These are phyloP conservation scores for Ips typographus DNA, from an alignment of 1,140 invertebrate species.

Conservation along the genomic window DNA sequence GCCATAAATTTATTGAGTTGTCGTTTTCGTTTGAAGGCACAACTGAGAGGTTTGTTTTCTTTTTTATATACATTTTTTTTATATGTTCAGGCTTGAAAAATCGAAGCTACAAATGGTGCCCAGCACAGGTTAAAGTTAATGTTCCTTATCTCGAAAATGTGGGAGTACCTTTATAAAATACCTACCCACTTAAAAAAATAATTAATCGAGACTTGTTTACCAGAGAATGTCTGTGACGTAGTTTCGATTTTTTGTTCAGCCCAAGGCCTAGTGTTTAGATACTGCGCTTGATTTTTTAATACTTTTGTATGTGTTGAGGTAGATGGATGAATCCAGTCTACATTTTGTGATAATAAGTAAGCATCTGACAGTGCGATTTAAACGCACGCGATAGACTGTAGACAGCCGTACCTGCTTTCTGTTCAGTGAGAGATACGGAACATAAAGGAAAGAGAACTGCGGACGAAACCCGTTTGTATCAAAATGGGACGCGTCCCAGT, in stretches of 20 bases:
- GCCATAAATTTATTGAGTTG: constrained; percentile 15
- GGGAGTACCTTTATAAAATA: too few species aligned
- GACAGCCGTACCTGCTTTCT: constrained; percentile 47
- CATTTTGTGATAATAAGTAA: constrained; percentile 48
- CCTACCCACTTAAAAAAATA: too few species aligned
- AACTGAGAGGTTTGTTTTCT: constrained; percentile 30
- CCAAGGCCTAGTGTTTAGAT: constrained; percentile 34
- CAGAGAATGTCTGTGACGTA: background rate
- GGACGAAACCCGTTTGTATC: background rate
- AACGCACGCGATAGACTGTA: constrained; percentile 44
- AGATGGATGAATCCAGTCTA: constrained; percentile 44
- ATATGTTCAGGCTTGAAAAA: background rate
- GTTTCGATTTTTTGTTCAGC: constrained; percentile 9
- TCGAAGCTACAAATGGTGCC: too few species aligned
- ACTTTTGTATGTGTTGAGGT: constrained; percentile 49
- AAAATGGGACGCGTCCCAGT: background rate
- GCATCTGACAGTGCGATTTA: constrained; percentile 44
- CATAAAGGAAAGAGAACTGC: constrained; percentile 11
- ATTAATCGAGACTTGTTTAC: too few species aligned
- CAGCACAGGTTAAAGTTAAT: too few species aligned
- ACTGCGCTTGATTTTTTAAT: constrained; percentile 44
- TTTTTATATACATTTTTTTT: constrained; percentile 25
- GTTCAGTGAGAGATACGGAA: constrained; percentile 42
- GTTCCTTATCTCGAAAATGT: too few species aligned
- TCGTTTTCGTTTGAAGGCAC: constrained; percentile 24